Base-by-base conservation (phyloP, 2,797 vertebrate species). In the Pristis pectinata region DNA sequence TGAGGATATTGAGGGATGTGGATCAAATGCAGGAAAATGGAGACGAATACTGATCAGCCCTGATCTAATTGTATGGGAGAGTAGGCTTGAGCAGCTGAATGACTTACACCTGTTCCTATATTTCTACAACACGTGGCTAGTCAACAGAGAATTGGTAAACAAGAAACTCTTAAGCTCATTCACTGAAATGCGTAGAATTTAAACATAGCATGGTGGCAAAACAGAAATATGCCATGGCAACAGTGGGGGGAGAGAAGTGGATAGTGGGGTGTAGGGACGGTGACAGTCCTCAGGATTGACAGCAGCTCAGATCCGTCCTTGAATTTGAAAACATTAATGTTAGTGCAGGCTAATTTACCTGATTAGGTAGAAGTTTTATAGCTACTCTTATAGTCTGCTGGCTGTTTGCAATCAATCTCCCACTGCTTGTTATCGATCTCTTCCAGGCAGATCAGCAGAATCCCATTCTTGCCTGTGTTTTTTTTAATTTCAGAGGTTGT, bases 401-500 rank as follows among this genome's bases (percentile, higher is more conserved):
- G 85, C 95, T 96, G 95, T 95, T 95, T 96, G 95, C 95, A 95
- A 96, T 97, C 95, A 96, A 96, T 96, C 96, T 95, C 67, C 96
- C 96, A 95, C 30, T 95, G 95, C 95, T 76, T 59, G 94, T 95
- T 96, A 95, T 95, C 70, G 92, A 94, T 76, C 27, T 53, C 92
- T 96, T 95, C 95, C 95, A 95, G 95, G 95, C 96, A 96, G 96
- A 94, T 93, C 11, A 95, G 96, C 95, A 95, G 95, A 95, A 95
- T 97, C 97, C 96, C 96, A 95, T 97, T 96, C 92, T 96, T 97
- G 95, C 95, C 96, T 96, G 64, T 94, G 92, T 72, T 22, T 96
- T 95, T 96, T 97, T 97, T 97, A 96, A 97, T 97, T 97, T 96
- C 95, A 94, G 97, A 96, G 97, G 97, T 96, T 95, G 96, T 96